phyloP scores from a whole-genome alignment of 2,888 invertebrate genomes.

The Apocheima hispidaria region DNA sequence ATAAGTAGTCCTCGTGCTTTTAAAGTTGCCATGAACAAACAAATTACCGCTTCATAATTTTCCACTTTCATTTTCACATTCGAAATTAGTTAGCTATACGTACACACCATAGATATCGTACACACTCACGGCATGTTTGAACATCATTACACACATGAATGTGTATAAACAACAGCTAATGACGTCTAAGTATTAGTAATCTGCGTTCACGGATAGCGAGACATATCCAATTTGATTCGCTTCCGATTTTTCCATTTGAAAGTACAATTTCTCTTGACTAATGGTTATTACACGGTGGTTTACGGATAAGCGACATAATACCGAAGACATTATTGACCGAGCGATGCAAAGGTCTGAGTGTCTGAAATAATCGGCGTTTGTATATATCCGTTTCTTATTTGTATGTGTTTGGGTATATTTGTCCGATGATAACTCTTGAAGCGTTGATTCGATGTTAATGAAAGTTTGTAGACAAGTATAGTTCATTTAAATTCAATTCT shows the following conservation, averaged over 20 bases:
- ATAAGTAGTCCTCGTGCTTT: not conserved
- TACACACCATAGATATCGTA: no score
- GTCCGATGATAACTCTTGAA: no score
- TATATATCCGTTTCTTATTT: no score
- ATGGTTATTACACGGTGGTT: conserved; percentile 38
- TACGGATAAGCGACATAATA: conserved; percentile 10
- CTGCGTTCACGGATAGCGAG: conserved; percentile 30
- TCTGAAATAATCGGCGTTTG: no score
- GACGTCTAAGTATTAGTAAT: conserved; percentile 24
- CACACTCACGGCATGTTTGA: not conserved
- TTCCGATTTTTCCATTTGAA: conserved; percentile 71
- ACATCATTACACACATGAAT: conserved; percentile 1
- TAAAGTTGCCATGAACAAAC: conserved; percentile 14
- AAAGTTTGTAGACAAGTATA: no score
- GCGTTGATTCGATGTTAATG: no score
- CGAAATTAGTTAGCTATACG: conserved; percentile 11
- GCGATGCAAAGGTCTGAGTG: no score
- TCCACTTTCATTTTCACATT: conserved; percentile 25
- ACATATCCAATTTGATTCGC: conserved; percentile 59
- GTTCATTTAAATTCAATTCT: no score
- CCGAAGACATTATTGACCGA: not conserved
- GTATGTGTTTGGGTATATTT: no score
- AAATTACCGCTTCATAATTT: conserved; percentile 6
- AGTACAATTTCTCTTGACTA: conserved; percentile 68
- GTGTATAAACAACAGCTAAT: conserved; percentile 14